These are phyloP conservation scores for Gambusia yucatana DNA, from an alignment of 2,797 vertebrate species.

Conservation along the genomic window DNA sequence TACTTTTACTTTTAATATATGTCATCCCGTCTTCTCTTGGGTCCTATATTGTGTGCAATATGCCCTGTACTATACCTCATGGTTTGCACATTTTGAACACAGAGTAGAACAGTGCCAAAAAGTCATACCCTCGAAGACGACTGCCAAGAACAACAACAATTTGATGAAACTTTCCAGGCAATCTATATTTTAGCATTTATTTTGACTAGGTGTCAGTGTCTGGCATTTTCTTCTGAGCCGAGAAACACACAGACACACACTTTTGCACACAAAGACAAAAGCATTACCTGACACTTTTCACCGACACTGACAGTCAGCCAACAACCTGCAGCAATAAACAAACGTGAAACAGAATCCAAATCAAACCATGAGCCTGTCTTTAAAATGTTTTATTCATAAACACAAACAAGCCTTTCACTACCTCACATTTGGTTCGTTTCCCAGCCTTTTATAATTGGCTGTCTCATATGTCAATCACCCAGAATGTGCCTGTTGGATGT, in stretches of 20 bases:
- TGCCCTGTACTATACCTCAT: neutral
- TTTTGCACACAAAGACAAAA: constrained; percentile 6
- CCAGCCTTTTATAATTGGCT: constrained; percentile 65
- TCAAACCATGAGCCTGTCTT: constrained; percentile 54
- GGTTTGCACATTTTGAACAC: neutral
- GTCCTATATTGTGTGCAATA: too few species aligned
- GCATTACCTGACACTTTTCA: constrained; percentile 50
- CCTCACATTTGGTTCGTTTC: constrained; percentile 51
- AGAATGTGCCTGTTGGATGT: constrained; percentile 39
- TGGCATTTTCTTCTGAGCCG: constrained; percentile 20
- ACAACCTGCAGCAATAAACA: constrained; percentile 55
- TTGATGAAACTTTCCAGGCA: constrained; percentile 21
- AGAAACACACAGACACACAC: constrained; percentile 17
- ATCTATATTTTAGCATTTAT: constrained; percentile 31
- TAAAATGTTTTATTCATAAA: constrained; percentile 71
- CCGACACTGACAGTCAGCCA: constrained; percentile 54
- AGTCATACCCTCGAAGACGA: neutral
- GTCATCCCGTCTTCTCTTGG: neutral
- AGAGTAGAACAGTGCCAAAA: neutral
- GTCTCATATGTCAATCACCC: constrained; percentile 68
- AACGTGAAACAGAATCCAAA: constrained; percentile 62
- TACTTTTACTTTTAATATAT: neutral
- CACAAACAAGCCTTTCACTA: constrained; percentile 30
- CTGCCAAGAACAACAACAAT: constrained; percentile 10
- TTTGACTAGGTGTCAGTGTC: constrained; percentile 33